Percentiles rank a stretch among this genome's conserved stretches.
phyloP scores from a whole-genome alignment of 2,888 invertebrate species.

The Abscondita cerata region DNA sequence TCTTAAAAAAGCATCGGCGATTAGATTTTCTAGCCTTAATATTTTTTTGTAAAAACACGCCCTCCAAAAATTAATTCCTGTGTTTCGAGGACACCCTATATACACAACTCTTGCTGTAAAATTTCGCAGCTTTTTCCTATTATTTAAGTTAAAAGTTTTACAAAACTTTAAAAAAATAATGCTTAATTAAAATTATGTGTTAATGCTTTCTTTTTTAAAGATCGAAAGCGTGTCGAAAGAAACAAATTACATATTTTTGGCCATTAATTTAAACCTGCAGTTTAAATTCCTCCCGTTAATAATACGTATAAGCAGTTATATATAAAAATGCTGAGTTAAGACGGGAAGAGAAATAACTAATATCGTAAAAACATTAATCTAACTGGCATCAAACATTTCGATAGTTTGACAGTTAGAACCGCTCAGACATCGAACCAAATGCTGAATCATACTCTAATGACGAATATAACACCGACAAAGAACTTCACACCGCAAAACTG shows the following conservation, averaged over 20 bases:
- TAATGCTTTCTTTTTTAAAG: no score
- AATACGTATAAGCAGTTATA: background rate
- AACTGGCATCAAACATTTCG: constrained; percentile 57
- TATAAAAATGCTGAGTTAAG: constrained; percentile 49
- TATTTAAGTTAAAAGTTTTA: no score
- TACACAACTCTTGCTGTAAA: no score
- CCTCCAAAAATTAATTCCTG: no score
- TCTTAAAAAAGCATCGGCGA: no score
- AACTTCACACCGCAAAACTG: constrained; percentile 45
- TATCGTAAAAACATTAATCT: constrained; percentile 59
- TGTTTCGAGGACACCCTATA: no score
- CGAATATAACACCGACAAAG: constrained; percentile 52
- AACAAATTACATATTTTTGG: constrained; percentile 1
- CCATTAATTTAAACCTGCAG: constrained; percentile 48
- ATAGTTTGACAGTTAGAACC: constrained; percentile 52
- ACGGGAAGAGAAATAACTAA: constrained; percentile 49
- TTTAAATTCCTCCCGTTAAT: constrained; percentile 43
- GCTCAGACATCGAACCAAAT: constrained; percentile 39
- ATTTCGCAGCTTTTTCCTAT: no score
- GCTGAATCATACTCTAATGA: constrained; percentile 55
- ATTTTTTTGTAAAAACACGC: no score
- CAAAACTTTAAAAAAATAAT: no score
- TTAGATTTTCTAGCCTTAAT: no score
- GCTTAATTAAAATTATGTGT: no score
- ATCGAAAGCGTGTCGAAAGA: constrained; percentile 7